Percentiles rank a stretch among this genome's conserved stretches.
Conservation (phyloP, 1,140 invertebrate genomes). For the Piezodorus guildinii region DNA sequence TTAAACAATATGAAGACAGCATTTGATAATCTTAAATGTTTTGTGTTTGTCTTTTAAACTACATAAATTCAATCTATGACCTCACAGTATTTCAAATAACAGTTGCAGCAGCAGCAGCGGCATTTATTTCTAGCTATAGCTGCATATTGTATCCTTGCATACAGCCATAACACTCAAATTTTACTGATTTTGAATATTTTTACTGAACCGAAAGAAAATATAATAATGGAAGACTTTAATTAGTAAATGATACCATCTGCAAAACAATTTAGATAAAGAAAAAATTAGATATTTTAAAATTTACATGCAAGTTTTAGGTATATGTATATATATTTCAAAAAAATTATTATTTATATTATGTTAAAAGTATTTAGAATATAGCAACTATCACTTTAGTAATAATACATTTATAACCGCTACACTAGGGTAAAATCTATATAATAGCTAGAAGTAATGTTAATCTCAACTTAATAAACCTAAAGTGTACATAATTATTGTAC, state of each 20-base stretch:
- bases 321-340: constrained; percentile 1
- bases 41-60: too few relatives aligned
- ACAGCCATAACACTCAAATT: not conserved
- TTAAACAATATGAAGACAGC: too few relatives aligned
- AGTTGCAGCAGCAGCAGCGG: too few relatives aligned
- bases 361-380: constrained; percentile 7
- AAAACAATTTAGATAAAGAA: not conserved
- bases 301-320: too few relatives aligned
- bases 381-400: constrained; percentile 9
- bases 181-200: too few relatives aligned
- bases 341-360: not conserved
- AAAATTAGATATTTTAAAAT: not conserved
- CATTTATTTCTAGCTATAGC: too few relatives aligned
- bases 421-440: not conserved
- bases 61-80: too few relatives aligned
- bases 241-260: not conserved
- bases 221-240: constrained; percentile 11
- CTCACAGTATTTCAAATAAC: too few relatives aligned
- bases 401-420: not conserved
- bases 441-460: constrained; percentile 4
- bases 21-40: too few relatives aligned
- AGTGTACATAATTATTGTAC: too few relatives aligned
- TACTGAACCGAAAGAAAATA: not conserved
- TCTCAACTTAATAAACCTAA: too few relatives aligned
- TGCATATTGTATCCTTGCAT: constrained; percentile 5